A percentile compares a stretch with the other conserved stretches of the same genome.
Evolutionary conservation across 2,888 invertebrate species (phyloP).

Genomic region (Idaea aversata): DNA sequence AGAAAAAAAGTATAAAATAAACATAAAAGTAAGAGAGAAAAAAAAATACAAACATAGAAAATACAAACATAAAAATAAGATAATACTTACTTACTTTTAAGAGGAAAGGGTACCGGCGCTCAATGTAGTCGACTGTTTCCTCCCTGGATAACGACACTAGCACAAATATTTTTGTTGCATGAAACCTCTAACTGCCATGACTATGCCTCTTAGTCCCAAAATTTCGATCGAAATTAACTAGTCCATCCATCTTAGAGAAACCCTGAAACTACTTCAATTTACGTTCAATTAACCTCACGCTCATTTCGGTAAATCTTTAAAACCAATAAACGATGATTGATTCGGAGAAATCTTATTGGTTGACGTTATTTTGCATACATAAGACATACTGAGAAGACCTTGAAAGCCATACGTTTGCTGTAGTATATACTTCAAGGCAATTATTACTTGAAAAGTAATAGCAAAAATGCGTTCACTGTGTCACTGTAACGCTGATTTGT

Average conservation of each 20-base stretch:
- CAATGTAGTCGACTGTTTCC: too few relatives aligned
- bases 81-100: too few relatives aligned
- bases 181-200: too few relatives aligned
- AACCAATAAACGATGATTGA: conserved; percentile 13
- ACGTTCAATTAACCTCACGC: not conserved
- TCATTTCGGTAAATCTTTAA: not conserved
- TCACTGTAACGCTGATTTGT: not conserved
- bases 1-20: too few relatives aligned
- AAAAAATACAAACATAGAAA: too few relatives aligned
- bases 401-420: conserved; percentile 36
- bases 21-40: too few relatives aligned
- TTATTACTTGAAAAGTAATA: not conserved
- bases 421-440: conserved; percentile 38
- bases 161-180: too few relatives aligned
- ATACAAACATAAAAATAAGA: too few relatives aligned
- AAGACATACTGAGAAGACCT: conserved; percentile 26
- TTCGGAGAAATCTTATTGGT: conserved; percentile 33
- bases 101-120: too few relatives aligned
- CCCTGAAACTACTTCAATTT: not conserved
- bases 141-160: too few relatives aligned
- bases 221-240: not conserved
- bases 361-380: conserved; percentile 25
- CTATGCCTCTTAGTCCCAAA: too few relatives aligned
- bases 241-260: not conserved
- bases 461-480: not conserved